These are phyloP conservation scores for Phocoena sinus DNA, from an alignment of 2,113 vertebrate genomes.

Conservation along the genomic window DNA sequence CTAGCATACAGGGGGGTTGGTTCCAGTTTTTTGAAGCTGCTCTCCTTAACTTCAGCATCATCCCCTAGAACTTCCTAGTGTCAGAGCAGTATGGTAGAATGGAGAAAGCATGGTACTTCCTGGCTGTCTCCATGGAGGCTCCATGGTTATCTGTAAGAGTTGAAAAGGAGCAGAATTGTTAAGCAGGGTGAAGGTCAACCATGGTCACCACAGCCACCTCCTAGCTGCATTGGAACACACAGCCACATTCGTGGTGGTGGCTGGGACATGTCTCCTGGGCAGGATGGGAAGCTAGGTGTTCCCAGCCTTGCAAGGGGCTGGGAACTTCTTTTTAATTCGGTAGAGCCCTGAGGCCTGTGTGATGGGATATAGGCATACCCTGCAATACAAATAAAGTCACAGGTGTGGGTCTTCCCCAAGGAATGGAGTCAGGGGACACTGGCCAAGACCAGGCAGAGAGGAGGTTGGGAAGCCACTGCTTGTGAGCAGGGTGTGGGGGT, in stretches of 20 bases:
- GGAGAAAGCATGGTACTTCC: background rate
- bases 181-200: background rate
- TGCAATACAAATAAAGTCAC: conserved; percentile 64
- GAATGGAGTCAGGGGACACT: conserved; percentile 66
- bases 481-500: background rate
- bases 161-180: background rate
- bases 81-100: background rate
- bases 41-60: background rate
- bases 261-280: background rate
- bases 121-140: background rate
- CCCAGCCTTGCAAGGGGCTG: conserved; percentile 53
- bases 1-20: background rate
- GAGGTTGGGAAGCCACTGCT: conserved; percentile 11
- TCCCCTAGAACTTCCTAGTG: background rate
- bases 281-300: conserved; percentile 48
- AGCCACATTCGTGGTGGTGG: background rate
- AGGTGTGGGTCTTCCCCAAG: conserved; percentile 71
- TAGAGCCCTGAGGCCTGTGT: conserved; percentile 66
- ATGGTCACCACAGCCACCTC: background rate
- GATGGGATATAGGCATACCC: conserved; percentile 65
- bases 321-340: conserved; percentile 71
- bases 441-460: conserved; percentile 48
- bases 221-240: background rate
- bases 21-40: background rate
- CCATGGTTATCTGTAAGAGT: background rate